phyloP scores from a whole-genome alignment of 2,888 invertebrate genomes.

The Zhuqinia jingwanae region DNA sequence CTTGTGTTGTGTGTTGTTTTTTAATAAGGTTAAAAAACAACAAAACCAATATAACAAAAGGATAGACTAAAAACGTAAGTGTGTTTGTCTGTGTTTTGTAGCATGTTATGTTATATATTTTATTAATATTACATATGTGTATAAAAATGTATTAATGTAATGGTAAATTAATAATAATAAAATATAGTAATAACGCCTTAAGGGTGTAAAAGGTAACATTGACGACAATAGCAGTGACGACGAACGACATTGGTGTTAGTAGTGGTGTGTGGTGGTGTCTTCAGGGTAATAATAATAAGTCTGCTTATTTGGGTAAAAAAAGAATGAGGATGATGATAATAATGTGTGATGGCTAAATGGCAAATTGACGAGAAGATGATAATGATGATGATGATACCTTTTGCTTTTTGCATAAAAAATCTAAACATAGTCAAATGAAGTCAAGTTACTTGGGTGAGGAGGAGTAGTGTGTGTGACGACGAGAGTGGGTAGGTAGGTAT shows the following conservation, averaged over 20 bases:
- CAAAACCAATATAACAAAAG: no score
- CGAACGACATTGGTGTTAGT: not conserved
- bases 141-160: not conserved
- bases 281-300: not conserved
- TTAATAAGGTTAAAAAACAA: no score
- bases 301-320: conserved; percentile 16
- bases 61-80: not conserved
- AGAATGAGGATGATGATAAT: not conserved
- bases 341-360: not conserved
- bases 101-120: no score
- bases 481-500: conserved; percentile 7
- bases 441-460: not conserved
- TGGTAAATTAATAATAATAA: not conserved
- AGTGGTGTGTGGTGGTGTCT: not conserved
- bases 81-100: not conserved
- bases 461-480: no score
- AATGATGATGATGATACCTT: not conserved
- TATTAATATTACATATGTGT: no score
- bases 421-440: not conserved
- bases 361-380: not conserved
- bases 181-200: no score
- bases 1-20: no score
- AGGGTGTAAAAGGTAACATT: not conserved
- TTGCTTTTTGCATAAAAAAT: not conserved
- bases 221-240: not conserved